phyloP scores from a whole-genome alignment of 2,888 invertebrate species.

The Caenorhabditis sp. region DNA sequence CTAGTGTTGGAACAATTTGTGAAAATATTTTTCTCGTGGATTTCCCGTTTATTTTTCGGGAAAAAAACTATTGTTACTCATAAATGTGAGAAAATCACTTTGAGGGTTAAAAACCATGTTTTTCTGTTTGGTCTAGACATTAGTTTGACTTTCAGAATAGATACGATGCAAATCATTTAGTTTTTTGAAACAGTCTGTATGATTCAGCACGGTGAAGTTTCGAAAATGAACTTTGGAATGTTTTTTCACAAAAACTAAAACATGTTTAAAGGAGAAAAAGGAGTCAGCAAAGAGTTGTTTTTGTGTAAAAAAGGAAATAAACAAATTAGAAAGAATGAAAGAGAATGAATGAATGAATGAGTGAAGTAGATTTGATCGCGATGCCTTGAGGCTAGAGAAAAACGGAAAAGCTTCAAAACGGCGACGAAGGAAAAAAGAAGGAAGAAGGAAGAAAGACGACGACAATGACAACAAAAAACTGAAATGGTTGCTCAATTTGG shows the following conservation, averaged over 20 bases:
- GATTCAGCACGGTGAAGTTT: too few species aligned
- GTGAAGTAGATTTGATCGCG: neutral
- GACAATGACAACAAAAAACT: neutral
- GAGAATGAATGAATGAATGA: neutral
- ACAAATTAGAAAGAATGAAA: neutral
- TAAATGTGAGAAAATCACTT: too few species aligned
- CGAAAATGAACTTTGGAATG: too few species aligned
- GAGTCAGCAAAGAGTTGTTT: neutral
- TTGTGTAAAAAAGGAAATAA: conserved; percentile 1
- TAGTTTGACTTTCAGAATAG: too few species aligned
- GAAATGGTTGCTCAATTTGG: neutral
- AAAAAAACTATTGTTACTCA: too few species aligned
- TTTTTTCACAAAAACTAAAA: neutral
- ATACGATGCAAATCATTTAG: too few species aligned
- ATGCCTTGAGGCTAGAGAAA: neutral
- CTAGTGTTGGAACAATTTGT: too few species aligned
- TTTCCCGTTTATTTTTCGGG: too few species aligned
- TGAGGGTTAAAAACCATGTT: too few species aligned
- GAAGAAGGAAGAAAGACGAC: neutral
- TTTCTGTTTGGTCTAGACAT: too few species aligned
- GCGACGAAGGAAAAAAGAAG: neutral
- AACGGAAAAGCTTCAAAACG: neutral
- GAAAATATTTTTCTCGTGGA: too few species aligned
- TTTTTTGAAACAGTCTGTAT: too few species aligned
- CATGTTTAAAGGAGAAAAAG: neutral